A percentile compares a stretch with the other conserved stretches of the same genome.
Evolutionary conservation across 2,888 invertebrate species (phyloP).

Genomic region (Drosophila bunnanda): DNA sequence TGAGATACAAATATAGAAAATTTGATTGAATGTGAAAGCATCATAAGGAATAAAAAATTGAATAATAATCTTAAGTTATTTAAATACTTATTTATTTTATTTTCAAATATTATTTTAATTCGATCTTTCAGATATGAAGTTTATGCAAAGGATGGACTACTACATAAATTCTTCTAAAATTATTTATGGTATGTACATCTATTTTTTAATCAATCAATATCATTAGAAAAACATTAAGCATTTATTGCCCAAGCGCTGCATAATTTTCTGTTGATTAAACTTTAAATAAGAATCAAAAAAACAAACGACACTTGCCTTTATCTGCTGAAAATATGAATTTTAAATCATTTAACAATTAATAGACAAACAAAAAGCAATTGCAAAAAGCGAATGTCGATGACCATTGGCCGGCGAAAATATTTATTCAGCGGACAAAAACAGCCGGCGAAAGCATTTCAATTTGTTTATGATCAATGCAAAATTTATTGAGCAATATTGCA

Average conservation of each 20-base stretch:
- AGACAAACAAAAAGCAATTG: slow-evolving; percentile 15
- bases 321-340: slow-evolving; percentile 9
- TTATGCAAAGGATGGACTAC: neutral
- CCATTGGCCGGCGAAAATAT: slow-evolving; percentile 5
- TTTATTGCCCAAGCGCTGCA: neutral
- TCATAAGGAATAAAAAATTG: rapidly evolving
- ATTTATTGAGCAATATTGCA: slow-evolving; percentile 61
- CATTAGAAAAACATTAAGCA: neutral
- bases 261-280: neutral
- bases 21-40: neutral
- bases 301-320: neutral
- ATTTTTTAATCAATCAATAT: neutral
- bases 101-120: neutral
- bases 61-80: neutral
- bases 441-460: slow-evolving; percentile 35
- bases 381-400: slow-evolving; percentile 4
- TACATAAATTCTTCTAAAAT: neutral
- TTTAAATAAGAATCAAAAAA: neutral
- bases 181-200: neutral
- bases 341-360: slow-evolving; percentile 19
- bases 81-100: neutral
- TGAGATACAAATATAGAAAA: neutral
- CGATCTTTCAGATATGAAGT: neutral
- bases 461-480: slow-evolving; percentile 57
- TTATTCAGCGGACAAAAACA: slow-evolving; percentile 7